Base-by-base conservation (phyloP, 2,888 invertebrate species). In the Argyresthia albistria region DNA sequence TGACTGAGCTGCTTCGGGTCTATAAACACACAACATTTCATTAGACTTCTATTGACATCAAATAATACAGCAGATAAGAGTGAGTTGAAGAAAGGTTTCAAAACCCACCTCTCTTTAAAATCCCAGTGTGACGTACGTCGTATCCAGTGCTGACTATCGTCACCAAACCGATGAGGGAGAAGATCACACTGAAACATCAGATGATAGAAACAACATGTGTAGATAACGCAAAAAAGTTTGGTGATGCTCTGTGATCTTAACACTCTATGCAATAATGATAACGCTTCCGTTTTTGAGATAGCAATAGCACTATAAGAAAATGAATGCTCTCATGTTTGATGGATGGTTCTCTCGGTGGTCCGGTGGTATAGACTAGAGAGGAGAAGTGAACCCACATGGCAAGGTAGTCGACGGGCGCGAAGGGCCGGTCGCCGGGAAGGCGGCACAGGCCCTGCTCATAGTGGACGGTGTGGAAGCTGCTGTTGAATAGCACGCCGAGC, bases 401-500 rank as follows among this genome's bases (percentile, higher is more conserved):
- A 9, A 66, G 54, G 14, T 70, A 73, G 53, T 78, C 79, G 4
- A 62, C 79, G 8, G 70, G 57, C 1, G 63, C 68, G 68, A 73
- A 71, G 35, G 69, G 69, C 48, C 73, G 77, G 52, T 79, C 79
- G 50, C 69, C 57, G 3, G 71, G 67, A 11, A 79, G 60, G 7
- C 79, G 67, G 54, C 78, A 78, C 36, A 62, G 67, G 1, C 57
- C 53, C 36, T 72, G 69, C 12, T 61, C 53, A 53, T 65, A 66
- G 16, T 65, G 37, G n/a, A 71, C 64, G 66, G 56, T 70, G 63
- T 25, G 61, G 49, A 0, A 12, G 16, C 11, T 12, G n/a, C 15
- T 36, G 46, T 46, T 43, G 14, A 25, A 12, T 39, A 48, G 36
- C 6, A 10, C 43, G n/a, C 37, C 50, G 15, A 52, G n/a, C 1